Base-by-base conservation (phyloP, 2,797 vertebrate species). In the Leptodactylus fallax region DNA sequence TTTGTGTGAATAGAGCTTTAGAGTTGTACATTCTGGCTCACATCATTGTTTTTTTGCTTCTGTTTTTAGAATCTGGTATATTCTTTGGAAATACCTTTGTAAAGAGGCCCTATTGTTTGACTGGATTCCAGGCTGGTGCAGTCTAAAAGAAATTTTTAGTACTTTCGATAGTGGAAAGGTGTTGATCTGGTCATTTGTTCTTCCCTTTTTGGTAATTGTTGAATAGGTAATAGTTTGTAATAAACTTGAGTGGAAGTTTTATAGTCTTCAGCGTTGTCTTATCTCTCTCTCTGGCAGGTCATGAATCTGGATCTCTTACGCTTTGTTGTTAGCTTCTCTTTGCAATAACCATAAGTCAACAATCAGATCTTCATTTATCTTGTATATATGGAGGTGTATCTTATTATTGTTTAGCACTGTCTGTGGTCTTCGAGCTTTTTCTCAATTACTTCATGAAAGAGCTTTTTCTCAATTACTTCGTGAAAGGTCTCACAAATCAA, bases 261-360 rank as follows among this genome's bases (percentile, higher is more conserved):
- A 17, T 72, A 72, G 71, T 55, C 58, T 21, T 61, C 27, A 53
- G 55, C 9, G 36, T 27, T 23, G 16, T 88, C 83, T 74, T 55
- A 60, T 83, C 78, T 78, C 65, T 21, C 16, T 25, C 6, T 67
- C 81, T 88, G 81, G 61, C 81, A 84, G 74, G 47, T 60, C 14
- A 72, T 88, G 74, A 79, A 84, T 88, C 63, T 71, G 77, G 63
- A 53, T 55, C 16, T 69, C 6, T n/a, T 55, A 49, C 36, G 1
- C 72, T 69, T 61, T 76, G 23, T 45, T 71, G 25, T 85, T 81
- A 13, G 23, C 23, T 82, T 82, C 61, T 79, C 47, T 69, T 63
- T 55, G 86, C 60, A 87, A 56, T 88, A 84, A 79, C 79, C 55
- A 72, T 63, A 79, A 79, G 76, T 88, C 81, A 49, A 27, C 81